Conservation (phyloP, 1,140 invertebrate species). For the Eurosta solidaginis region DNA sequence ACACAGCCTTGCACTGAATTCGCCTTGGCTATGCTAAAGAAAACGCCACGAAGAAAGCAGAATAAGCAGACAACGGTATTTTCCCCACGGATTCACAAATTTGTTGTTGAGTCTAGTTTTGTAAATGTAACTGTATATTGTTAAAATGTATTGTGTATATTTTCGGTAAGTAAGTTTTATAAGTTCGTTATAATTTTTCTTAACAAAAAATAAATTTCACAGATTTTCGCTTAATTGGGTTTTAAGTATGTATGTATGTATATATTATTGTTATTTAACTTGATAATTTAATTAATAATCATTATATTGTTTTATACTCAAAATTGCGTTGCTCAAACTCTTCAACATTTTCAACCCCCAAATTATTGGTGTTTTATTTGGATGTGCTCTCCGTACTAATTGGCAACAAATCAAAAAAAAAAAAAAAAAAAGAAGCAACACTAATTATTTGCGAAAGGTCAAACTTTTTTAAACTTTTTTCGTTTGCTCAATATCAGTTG, state of each 20-base stretch:
- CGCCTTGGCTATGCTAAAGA: no score
- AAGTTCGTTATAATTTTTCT: conserved; percentile 26
- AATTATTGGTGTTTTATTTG: conserved; percentile 15
- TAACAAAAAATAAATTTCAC: not conserved
- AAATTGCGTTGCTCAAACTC: not conserved
- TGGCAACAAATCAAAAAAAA: not conserved
- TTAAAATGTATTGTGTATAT: conserved; percentile 23
- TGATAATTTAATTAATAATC: no score
- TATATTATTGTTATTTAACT: not conserved
- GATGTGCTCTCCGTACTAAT: not conserved
- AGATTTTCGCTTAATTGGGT: conserved; percentile 3
- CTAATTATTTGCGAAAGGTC: not conserved
- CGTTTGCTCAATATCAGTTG: conserved; percentile 6
- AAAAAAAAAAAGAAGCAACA: not conserved
- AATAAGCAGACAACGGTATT: not conserved
- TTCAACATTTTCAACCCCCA: not conserved
- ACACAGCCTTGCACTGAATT: no score
- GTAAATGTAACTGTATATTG: conserved; percentile 12
- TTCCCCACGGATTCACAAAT: conserved; percentile 10
- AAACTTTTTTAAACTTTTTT: not conserved
- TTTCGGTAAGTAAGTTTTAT: conserved; percentile 31
- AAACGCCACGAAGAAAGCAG: no score
- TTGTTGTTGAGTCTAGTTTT: conserved; percentile 28
- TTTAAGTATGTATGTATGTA: not conserved
- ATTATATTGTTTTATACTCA: not conserved